Base-by-base conservation (phyloP, 2,797 vertebrate genomes). In the Melanotaenia trifasciata region DNA sequence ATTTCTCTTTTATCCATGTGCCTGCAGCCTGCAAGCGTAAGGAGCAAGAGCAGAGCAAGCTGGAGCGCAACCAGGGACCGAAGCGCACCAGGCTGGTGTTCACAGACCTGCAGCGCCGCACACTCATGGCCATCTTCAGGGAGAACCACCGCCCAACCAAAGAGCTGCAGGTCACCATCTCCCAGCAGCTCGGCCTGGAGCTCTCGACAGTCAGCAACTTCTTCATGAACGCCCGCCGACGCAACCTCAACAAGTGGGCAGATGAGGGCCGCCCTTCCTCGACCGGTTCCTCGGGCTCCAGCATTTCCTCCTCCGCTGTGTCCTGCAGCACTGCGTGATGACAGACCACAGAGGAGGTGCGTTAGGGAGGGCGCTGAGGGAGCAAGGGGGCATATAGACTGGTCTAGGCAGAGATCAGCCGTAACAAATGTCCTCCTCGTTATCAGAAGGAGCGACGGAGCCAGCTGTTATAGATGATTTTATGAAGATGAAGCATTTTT, bases 161-260 rank as follows among this genome's bases (percentile, higher is more conserved):
- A 67, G 96, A 96, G 87, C 94, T 96, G 79, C 96, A 96, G 92
- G 86, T 96, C 90, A 96, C 95, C 90, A 96, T 96, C 78, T 95
- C 96, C 63, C 96, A 95, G 84, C 96, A 96, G 89, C 94, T 96
- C 59, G 96, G 96, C 85, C 92, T 96, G 79, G 95, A 96, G 94
- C 94, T 95, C 3, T 95, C 95, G 81, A 96, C 96, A 0, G 96
- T 96, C 78, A 95, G 95, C 94, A 96, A 96, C 90, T 96, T 96
- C 94, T 96, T 96, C 93, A 96, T 96, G 96, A 96, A 96, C 5
- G 95, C 96, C 63, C 95, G 96, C 65, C 93, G 96, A 66, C 94
- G 96, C 84, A 96, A 96, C 82, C 28, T 95, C 91, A 96, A 95
- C 94, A 96, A 95, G 85, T 96, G 96, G 96, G 92, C 87, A 1